phyloP scores from a whole-genome alignment of 2,888 invertebrate species.

The Leistus spinibarbis region DNA sequence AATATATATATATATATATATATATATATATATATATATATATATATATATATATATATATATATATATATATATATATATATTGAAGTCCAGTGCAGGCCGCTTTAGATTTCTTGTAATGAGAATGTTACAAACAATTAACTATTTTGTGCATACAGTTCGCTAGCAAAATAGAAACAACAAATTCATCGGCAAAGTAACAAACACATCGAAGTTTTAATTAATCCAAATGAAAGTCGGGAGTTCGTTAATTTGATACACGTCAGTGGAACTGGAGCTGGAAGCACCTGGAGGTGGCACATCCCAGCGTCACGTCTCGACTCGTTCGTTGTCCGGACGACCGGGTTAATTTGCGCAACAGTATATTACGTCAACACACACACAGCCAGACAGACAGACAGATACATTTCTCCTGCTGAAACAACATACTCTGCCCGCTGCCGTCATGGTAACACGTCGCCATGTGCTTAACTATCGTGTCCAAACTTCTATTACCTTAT shows the following conservation, averaged over 20 bases:
- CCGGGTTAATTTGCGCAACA: not conserved
- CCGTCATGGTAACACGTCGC: too few species aligned
- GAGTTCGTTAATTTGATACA: not conserved
- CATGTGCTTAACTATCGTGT: too few species aligned
- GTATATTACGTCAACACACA: not conserved
- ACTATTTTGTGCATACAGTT: too few species aligned
- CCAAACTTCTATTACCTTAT: too few species aligned
- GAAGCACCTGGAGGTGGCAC: not conserved
- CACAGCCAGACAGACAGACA: not conserved
- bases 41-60: not conserved
- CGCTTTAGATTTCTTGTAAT: not conserved
- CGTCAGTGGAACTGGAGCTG: not conserved
- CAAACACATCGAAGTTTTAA: not conserved
- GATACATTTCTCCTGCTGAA: not conserved
- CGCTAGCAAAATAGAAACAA: too few species aligned
- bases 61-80: not conserved
- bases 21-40: too few species aligned
- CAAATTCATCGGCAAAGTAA: not conserved
- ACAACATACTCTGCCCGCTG: too few species aligned
- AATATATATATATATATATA: too few species aligned
- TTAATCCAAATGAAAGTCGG: not conserved
- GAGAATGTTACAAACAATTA: too few species aligned
- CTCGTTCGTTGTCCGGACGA: not conserved
- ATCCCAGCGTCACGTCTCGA: not conserved
- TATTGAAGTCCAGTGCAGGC: not conserved